Base-by-base conservation (phyloP, 2,113 vertebrate species). In the Trochalopteron elliotii region DNA sequence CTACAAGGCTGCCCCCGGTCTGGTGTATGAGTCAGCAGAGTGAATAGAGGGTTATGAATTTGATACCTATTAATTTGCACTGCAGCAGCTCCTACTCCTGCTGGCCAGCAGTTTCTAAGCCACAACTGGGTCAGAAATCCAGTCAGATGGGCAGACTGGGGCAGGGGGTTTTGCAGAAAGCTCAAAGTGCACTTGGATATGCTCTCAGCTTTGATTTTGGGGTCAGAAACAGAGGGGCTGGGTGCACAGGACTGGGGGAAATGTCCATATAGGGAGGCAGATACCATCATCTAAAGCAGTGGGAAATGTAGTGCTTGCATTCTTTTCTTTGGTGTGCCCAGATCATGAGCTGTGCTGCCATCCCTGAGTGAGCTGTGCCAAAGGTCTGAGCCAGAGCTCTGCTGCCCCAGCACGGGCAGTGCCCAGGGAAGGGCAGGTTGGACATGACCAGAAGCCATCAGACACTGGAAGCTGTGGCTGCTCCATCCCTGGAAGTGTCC, bases 391-490 rank as follows among this genome's bases (percentile, higher is more conserved):
- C 28, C 33, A 35, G 53, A 55, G 28, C 69, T 80, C 39, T 33
- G 82, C 67, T 4, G 5, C 39, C 40, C 47, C 0, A 0, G 68
- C 33, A 1, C 0, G 0, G 40, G 31, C 56, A 56, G 44, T 14
- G 35, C 40, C 17, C 6, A 3, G 44, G 27, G 20, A 11, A 27
- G 59, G 50, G 27, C 1, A 0, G 8, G 27, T n/a, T 50, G 70
- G 50, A 77, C 33, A 5, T 31, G 44, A 59, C 22, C 57, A 21
- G 35, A 88, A 56, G 24, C 49, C 57, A 71, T 71, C 57, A 40
- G 30, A 22, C 9, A 31, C 3, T 28, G 7, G 24, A 49, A 55
- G 49, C 45, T 80, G 75, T 19, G 45, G 27, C 27, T 86, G 63
- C 27, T 21, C 22, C 53, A 33, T 21, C n/a, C 49, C 85, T 71